phyloP scores from a whole-genome alignment of 2,797 vertebrate genomes.

The Ctenosaura bakeri region DNA sequence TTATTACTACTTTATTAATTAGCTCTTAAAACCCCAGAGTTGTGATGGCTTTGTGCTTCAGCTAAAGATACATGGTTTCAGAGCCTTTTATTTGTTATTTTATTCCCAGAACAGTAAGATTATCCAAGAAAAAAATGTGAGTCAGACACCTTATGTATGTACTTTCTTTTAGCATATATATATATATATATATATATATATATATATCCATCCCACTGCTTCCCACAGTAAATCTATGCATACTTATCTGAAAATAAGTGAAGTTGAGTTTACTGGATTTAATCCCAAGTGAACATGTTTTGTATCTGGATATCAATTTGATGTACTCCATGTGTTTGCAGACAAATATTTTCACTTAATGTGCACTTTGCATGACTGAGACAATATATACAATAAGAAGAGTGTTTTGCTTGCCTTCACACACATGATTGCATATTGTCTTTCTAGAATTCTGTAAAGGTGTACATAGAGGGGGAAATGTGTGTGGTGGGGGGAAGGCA shows the following conservation, averaged over 20 bases:
- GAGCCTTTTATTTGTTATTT: neutral
- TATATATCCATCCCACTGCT: neutral
- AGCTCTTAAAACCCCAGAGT: conserved; percentile 53
- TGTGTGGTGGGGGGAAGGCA: no score
- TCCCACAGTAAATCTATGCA: neutral
- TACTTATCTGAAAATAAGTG: neutral
- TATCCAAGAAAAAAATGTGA: neutral
- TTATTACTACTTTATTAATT: conserved; percentile 14
- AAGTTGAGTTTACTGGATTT: neutral
- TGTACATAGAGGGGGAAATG: neutral
- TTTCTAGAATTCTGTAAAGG: conserved; percentile 6
- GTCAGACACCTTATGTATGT: no score
- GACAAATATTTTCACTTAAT: neutral
- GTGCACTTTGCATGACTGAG: neutral
- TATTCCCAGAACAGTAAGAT: neutral
- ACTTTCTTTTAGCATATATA: neutral
- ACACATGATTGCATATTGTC: neutral
- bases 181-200: neutral
- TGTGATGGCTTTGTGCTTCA: conserved; percentile 49
- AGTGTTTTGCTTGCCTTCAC: neutral
- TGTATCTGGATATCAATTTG: neutral
- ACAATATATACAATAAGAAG: neutral
- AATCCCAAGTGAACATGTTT: neutral
- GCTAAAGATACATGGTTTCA: conserved; percentile 34
- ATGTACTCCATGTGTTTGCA: neutral